phyloP scores from a whole-genome alignment of 2,888 invertebrate species.

The Himalopsyche japonica region DNA sequence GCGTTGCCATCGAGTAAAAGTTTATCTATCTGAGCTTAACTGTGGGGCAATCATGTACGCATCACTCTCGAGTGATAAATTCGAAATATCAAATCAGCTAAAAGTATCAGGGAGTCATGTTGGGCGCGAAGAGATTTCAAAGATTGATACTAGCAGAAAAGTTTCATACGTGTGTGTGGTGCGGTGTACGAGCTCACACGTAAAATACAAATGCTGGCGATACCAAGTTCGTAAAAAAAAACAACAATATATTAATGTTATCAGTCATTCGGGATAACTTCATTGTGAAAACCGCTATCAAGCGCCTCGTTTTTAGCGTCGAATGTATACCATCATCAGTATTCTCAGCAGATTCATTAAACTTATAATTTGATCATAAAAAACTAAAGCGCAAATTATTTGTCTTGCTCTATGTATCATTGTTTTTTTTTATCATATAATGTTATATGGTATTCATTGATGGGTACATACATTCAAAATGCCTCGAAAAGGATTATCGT shows the following conservation, averaged over 20 bases:
- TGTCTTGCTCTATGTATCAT: too few relatives aligned
- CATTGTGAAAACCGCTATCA: background rate
- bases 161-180: background rate
- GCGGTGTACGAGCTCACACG: background rate
- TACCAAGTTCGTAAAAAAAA: background rate
- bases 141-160: background rate
- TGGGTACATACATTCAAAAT: too few relatives aligned
- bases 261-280: background rate
- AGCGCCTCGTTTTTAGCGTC: too few relatives aligned
- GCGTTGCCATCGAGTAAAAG: background rate
- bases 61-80: background rate
- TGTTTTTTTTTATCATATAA: too few relatives aligned
- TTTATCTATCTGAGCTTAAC: background rate
- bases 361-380: too few relatives aligned
- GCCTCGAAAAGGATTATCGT: too few relatives aligned
- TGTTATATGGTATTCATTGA: too few relatives aligned
- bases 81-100: background rate
- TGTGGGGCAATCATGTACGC: background rate
- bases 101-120: background rate
- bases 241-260: constrained; percentile 4
- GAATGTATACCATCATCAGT: too few relatives aligned
- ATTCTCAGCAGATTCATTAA: too few relatives aligned
- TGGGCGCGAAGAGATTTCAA: background rate
- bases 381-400: too few relatives aligned
- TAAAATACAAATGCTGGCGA: constrained; percentile 18